A percentile compares a stretch with the other conserved stretches of the same genome.
Conservation (phyloP, 2,113 vertebrate genomes). For the Larimichthys crocea region DNA sequence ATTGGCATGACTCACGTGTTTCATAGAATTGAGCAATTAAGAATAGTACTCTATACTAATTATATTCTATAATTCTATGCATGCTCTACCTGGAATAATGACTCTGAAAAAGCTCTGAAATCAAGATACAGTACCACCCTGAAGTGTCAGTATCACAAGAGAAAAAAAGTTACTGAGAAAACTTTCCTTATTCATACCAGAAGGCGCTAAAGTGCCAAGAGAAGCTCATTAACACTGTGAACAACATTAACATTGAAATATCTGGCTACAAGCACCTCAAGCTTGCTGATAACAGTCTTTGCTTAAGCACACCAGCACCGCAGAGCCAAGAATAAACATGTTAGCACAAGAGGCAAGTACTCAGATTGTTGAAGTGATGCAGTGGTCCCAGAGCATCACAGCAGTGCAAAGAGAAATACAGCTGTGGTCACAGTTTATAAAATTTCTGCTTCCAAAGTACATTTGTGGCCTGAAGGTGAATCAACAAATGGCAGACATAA, state of each 20-base stretch:
- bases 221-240: constrained; percentile 21
- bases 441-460: not conserved
- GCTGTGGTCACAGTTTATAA: constrained; percentile 6
- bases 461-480: constrained; percentile 10
- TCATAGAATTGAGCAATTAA: not conserved
- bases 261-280: constrained; percentile 13
- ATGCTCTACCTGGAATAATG: not conserved
- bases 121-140: not conserved
- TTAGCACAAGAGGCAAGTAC: not conserved
- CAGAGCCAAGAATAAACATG: constrained; percentile 33
- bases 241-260: constrained; percentile 5
- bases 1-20: not conserved
- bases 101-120: too few relatives aligned
- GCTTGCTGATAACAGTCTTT: constrained; percentile 4
- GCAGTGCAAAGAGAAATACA: not conserved
- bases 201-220: not conserved
- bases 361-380: not conserved
- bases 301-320: not conserved
- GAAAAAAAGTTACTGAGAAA: not conserved
- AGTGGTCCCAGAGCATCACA: not conserved
- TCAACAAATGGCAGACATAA: not conserved
- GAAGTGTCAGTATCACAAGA: not conserved
- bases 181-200: not conserved
- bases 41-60: too few relatives aligned
- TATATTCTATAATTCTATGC: too few relatives aligned